These are phyloP conservation scores for Pegoplata infirma DNA, from an alignment of 2,888 invertebrate genomes.

Conservation along the genomic window DNA sequence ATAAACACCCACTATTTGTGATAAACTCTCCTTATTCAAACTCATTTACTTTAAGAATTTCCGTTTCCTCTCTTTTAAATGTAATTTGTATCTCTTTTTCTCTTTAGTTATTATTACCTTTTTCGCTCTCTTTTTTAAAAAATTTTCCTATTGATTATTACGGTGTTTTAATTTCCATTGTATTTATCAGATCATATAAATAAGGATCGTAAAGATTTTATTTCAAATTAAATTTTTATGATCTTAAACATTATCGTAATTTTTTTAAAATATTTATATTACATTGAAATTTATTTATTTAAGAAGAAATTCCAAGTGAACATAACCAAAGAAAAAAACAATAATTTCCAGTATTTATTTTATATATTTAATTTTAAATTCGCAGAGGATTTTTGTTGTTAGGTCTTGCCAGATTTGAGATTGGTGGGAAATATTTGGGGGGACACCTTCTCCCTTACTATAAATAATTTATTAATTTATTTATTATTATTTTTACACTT, in stretches of 20 bases:
- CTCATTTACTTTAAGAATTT: background rate
- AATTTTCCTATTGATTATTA: background rate
- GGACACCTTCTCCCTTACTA: too few species aligned
- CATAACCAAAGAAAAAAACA: slow-evolving; percentile 41
- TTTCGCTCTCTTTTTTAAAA: background rate
- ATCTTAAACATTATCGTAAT: slow-evolving; percentile 45
- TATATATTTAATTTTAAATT: background rate
- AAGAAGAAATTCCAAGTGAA: slow-evolving; percentile 66
- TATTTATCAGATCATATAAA: slow-evolving; percentile 11
- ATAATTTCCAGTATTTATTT: slow-evolving; percentile 14
- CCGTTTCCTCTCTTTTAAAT: background rate
- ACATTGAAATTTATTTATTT: slow-evolving; percentile 68
- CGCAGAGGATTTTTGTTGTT: slow-evolving; percentile 31
- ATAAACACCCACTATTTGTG: slow-evolving; percentile 32
- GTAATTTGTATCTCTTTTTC: background rate
- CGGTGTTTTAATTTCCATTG: background rate
- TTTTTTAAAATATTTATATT: slow-evolving; percentile 68
- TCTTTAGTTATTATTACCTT: background rate
- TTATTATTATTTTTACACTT: too few species aligned
- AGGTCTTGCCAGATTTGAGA: too few species aligned
- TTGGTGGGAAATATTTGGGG: too few species aligned
- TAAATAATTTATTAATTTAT: too few species aligned
- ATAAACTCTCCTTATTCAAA: background rate
- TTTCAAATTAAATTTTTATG: slow-evolving; percentile 41
- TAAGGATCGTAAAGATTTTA: slow-evolving; percentile 38